Evolutionary conservation across 2,113 vertebrate genomes (phyloP).

Genomic region (Strix aluco): DNA sequence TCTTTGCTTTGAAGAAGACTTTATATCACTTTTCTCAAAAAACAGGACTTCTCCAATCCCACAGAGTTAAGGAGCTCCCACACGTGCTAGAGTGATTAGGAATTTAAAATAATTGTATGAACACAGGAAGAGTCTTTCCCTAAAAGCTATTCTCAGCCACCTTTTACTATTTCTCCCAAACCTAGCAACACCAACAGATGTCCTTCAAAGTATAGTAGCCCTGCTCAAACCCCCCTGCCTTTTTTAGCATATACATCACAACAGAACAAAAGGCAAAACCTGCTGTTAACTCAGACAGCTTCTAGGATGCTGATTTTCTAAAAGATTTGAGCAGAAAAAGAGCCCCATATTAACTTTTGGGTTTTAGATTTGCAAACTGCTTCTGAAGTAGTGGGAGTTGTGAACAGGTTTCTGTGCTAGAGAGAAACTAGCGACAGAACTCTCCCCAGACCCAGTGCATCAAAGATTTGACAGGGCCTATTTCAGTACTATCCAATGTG

Average conservation of each 20-base stretch:
- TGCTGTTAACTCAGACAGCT: background rate
- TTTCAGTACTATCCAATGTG: rapidly evolving
- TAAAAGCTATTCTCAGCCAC: background rate
- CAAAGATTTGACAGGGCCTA: too few relatives aligned
- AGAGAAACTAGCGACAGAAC: background rate
- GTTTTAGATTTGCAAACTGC: background rate
- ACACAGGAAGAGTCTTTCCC: too few relatives aligned
- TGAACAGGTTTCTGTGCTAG: background rate
- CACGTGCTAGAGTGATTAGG: too few relatives aligned
- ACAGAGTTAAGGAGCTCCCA: background rate
- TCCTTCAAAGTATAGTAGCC: background rate
- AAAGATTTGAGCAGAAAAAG: background rate
- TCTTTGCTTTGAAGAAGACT: background rate
- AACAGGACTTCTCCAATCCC: background rate
- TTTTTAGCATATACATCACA: background rate
- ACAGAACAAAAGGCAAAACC: rapidly evolving
- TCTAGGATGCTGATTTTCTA: background rate
- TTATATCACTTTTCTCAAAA: background rate
- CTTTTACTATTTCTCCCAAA: background rate
- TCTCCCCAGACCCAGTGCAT: background rate
- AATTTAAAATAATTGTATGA: background rate
- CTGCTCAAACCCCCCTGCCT: rapidly evolving
- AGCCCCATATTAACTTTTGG: background rate
- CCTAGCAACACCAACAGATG: background rate
- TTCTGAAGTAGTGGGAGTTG: background rate